Evolutionary conservation across 2,797 vertebrate genomes (phyloP), one percentile per base, ranked within the genome.

Genomic region (Melanotaenia boesemani): DNA sequence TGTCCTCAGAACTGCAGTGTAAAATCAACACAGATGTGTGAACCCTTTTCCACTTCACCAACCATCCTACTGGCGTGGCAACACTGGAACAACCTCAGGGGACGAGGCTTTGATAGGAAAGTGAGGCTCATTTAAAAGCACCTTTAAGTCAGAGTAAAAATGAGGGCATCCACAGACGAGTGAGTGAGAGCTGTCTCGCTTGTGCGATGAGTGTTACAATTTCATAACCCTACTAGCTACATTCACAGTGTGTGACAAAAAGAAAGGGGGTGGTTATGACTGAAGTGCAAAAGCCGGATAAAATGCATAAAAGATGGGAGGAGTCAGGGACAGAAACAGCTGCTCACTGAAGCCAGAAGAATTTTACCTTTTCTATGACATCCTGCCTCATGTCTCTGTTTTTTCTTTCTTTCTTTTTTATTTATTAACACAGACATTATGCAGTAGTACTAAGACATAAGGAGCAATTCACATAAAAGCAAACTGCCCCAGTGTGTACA

Each of bases 41-140:
- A 82, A 52, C 50, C 59, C 50, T 39, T 83, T 84, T 74, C 74
- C 73, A 69, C 68, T 67, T 70, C 63, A 81, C 22, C 58, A 66
- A 72, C 58, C 57, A 70, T 70, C 64, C 66, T 74, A 71, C 54
- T 69, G 48, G 67, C 71, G 77, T 65, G 75, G 79, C 83, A 72
- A 64, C 72, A 68, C 60, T 39, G 60, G 36, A 70, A 86, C 79
- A 71, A 74, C 82, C 81, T 85, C 18, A 9, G 61, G 74, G 77
- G 71, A 71, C 32, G 6, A 46, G 64, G 67, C 76, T 81, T 77
- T 80, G 69, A 81, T 73, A 70, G 75, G 32, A 81, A 67, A 82
- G 74, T 9, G 69, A 72, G 54, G 81, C 71, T 84, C 72, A 83
- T 88, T 88, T 87, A 81, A 85, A 87, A 76, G 74, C 52, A 82